phyloP scores from a whole-genome alignment of 2,888 invertebrate genomes.

The Andrena minutula region DNA sequence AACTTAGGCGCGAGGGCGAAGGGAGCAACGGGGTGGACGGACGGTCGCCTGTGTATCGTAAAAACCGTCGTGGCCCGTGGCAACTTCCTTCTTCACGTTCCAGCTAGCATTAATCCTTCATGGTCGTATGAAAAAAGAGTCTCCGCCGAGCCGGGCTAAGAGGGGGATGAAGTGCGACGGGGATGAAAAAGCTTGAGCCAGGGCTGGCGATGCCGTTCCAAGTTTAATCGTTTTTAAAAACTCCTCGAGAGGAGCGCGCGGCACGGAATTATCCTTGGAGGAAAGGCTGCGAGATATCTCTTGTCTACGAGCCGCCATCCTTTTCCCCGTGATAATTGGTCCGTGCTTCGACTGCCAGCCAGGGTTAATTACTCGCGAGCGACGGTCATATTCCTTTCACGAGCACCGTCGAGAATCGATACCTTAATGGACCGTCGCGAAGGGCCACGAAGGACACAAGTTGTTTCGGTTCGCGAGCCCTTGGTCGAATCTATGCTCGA shows the following conservation, averaged over 20 bases:
- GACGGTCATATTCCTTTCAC: conserved; percentile 31
- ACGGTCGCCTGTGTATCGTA: conserved; percentile 43
- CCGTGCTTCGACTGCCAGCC: conserved; percentile 30
- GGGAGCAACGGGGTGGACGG: conserved; percentile 15
- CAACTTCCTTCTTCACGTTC: conserved; percentile 53
- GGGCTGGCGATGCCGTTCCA: conserved; percentile 36
- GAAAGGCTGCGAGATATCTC: conserved; percentile 26
- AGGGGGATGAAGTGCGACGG: conserved; percentile 8
- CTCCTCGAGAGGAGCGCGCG: conserved; percentile 38
- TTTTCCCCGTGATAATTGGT: conserved; percentile 56
- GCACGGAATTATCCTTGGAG: conserved; percentile 57
- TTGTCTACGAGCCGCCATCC: conserved; percentile 29
- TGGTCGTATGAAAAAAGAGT: conserved; percentile 46
- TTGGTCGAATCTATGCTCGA: neutral
- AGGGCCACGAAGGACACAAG: neutral
- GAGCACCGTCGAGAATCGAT: conserved; percentile 20
- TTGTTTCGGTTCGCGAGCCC: conserved; percentile 5
- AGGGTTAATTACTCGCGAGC: conserved; percentile 49
- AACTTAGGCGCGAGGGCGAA: neutral
- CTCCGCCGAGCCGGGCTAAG: neutral
- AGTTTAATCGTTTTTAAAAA: conserved; percentile 69
- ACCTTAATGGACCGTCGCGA: conserved; percentile 5
- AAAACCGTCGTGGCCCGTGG: conserved; percentile 41
- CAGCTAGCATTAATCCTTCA: conserved; percentile 60
- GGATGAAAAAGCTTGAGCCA: conserved; percentile 31